Evolutionary conservation across 2,888 invertebrate species (phyloP), one percentile per base, ranked within the genome.

Genomic region (Nipponacmea schrenckii): DNA sequence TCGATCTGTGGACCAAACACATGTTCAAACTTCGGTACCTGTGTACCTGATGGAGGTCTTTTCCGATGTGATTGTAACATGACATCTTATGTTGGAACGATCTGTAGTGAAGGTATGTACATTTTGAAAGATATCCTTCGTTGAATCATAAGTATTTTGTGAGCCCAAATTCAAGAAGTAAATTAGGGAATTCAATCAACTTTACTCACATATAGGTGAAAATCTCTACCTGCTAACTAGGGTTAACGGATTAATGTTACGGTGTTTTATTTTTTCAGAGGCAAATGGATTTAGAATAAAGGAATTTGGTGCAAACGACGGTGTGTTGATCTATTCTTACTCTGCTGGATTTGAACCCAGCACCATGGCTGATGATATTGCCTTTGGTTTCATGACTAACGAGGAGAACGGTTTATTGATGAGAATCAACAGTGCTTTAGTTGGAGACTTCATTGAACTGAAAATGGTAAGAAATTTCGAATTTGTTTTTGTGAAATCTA

Each of bases 311-410:
- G 72, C 79, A 7, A 65, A 74, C 7, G 66, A 71, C 26, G 88
- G 88, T 0, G 77, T 86, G 31, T 75, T 85, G 8, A 68, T 83
- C 15, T 87, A 86, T 75, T 70, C 74, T 26, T 81, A 79, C 67
- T 73, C 76, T 1, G 12, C 26, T 2, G 67, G 69, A 20, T 62
- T 64, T 7, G 71, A 64, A 14, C 68, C 67, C 14, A 62, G 71
- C 50, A 67, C 20, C n/a, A 72, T 62, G 62, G 67, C 72, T 20
- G 88, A 89, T 71, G 77, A 79, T 24, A 77, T 89, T 10, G 86
- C 87, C 0, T 81, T 89, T 69, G 89, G 87, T 12, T 87, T 89
- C 70, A 88, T 85, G 86, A 88, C 89, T 0, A 80, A 81, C 73
- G 75, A 83, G n/a, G 74, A 77, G 48, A 79, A 85, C 72, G 87